Percentiles rank a stretch among this genome's conserved stretches.
These are phyloP conservation scores for Scaptomyza graminum DNA, from an alignment of 1,140 invertebrate genomes.

Conservation along the genomic window DNA sequence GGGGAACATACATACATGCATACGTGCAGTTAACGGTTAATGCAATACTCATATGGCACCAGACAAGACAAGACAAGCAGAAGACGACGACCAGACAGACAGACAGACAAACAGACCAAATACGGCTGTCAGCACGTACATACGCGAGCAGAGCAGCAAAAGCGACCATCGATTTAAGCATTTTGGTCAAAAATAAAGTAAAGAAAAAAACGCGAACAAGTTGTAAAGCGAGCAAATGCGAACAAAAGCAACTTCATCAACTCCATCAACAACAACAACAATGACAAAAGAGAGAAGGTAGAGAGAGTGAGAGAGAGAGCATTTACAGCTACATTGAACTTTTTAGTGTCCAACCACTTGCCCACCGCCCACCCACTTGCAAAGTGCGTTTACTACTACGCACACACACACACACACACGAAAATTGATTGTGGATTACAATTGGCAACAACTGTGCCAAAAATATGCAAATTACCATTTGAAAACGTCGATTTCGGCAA, in stretches of 20 bases:
- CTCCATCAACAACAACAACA: slow-evolving; percentile 50
- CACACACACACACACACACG: slow-evolving; percentile 56
- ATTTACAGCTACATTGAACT: slow-evolving; percentile 80
- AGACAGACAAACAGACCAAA: slow-evolving; percentile 41
- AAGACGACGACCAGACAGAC: slow-evolving; percentile 15
- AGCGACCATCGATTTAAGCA: slow-evolving; percentile 70
- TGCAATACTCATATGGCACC: slow-evolving; percentile 75
- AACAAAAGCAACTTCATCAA: slow-evolving; percentile 34
- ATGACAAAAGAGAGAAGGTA: slow-evolving; percentile 38
- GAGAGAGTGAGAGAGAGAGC: slow-evolving; percentile 19
- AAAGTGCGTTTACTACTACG: slow-evolving; percentile 78
- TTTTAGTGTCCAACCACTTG: slow-evolving; percentile 66
- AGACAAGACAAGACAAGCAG: slow-evolving; percentile 42
- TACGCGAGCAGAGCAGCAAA: slow-evolving; percentile 34
- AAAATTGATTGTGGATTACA: slow-evolving; percentile 23
- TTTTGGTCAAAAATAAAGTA: slow-evolving; percentile 77
- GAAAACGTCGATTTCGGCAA: slow-evolving; percentile 45
- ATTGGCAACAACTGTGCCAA: slow-evolving; percentile 70
- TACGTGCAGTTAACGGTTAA: slow-evolving; percentile 80
- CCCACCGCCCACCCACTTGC: slow-evolving; percentile 60
- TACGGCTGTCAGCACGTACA: slow-evolving; percentile 51
- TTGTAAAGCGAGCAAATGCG: too few species aligned
- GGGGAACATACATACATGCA: slow-evolving; percentile 55
- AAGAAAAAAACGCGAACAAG: slow-evolving; percentile 79
- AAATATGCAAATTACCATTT: slow-evolving; percentile 77